Percentiles rank a stretch among this genome's conserved stretches.
Evolutionary conservation across 2,113 vertebrate species (phyloP).

Genomic region (Nothocercus nigrocapillus): DNA sequence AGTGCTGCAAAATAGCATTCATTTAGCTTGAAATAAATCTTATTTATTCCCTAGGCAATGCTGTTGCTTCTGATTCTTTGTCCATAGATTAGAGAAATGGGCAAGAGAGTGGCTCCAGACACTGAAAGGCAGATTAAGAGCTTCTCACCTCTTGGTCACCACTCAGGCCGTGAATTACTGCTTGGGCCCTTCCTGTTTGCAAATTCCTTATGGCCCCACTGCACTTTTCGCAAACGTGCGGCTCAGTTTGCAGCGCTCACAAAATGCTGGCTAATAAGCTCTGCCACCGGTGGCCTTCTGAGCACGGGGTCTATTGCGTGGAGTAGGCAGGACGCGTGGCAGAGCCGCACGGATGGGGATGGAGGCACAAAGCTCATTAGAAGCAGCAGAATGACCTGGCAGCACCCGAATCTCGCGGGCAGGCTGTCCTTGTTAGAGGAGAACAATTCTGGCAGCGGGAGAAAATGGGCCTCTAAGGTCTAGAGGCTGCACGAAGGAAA

Average conservation of each 20-base stretch:
- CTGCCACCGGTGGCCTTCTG: accelerated
- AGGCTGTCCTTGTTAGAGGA: not conserved
- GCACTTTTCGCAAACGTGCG: not conserved
- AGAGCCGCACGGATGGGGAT: too few species aligned
- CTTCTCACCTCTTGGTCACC: not conserved
- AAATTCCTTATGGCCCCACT: accelerated
- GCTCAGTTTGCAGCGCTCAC: accelerated
- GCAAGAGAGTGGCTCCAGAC: not conserved
- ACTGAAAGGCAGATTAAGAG: not conserved
- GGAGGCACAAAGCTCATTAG: not conserved
- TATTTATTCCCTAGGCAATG: not conserved
- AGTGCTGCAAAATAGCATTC: not conserved
- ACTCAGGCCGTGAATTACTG: not conserved
- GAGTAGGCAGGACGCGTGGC: not conserved
- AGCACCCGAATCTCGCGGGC: accelerated
- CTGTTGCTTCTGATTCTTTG: not conserved
- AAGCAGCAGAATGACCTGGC: accelerated
- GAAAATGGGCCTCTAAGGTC: not conserved
- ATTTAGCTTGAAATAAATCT: not conserved
- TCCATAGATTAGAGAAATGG: not conserved
- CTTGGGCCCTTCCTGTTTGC: not conserved
- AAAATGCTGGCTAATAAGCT: not conserved
- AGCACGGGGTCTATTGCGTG: accelerated
- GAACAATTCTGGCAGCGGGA: accelerated
- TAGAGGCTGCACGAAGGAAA: not conserved